Evolutionary conservation across 2,888 invertebrate genomes (phyloP), one percentile per base, ranked within the genome.

Genomic region (Oligia latruncula): DNA sequence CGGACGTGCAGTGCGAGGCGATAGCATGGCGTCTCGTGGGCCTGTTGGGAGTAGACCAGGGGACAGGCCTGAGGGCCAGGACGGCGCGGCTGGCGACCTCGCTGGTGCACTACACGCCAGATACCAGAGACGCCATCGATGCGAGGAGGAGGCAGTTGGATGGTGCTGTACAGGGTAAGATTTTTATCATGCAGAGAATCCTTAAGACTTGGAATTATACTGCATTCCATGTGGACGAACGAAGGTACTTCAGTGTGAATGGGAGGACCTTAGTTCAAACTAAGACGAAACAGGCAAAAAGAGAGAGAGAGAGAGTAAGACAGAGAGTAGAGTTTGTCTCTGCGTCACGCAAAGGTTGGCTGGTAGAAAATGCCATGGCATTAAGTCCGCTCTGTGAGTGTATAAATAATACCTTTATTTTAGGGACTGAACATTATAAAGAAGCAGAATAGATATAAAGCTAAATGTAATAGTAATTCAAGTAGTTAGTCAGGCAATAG

Each of bases 1-100:
- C 98, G 0, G 97, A 97, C 83, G 95, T 98, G 68, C 97, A 98
- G 90, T 98, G 98, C 79, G 99, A 99, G 91, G 97, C 98, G 64
- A 98, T 99, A 6, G 97, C 99, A 20, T 98, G 99, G 98, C 98
- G 98, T 83, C 97, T 99, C 91, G 99, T 99, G 11, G 98, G 98
- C 68, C 97, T 99, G 65, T 98, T 99, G 88, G 97, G 96, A 0
- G 93, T 92, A 15, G 95, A 95, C 81, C 96, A 98, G 89, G 98
- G 98, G 81, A 96, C 97, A 0, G 97, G 97, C 0, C 94, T 98
- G 29, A 96, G 97, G 46, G 97, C 97, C 80, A 97, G 98, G 89
- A 98, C 98, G 71, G 94, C 97, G 0, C 96, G 97, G 80, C 95
- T 98, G 55, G 97, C 98, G 0, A 97, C 97, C 78, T 97, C 97